Conservation (phyloP, 1,140 invertebrate species). For the Muscidifurax raptorellus region DNA sequence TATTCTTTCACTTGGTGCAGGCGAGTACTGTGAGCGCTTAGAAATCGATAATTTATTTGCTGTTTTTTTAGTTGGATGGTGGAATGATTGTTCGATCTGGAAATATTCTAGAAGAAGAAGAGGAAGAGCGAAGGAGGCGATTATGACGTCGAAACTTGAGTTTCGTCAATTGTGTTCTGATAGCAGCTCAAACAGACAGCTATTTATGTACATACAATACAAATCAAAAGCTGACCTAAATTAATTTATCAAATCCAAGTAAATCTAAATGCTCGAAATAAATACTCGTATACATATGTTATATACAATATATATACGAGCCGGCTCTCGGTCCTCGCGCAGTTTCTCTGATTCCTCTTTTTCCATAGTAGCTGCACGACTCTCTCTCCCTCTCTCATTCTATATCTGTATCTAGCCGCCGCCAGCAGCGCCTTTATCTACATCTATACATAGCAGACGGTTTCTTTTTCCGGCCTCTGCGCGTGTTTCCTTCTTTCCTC, state of each 20-base stretch:
- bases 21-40: no score
- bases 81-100: no score
- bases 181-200: no score
- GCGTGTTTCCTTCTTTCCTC: not conserved
- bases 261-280: not conserved
- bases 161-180: no score
- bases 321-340: not conserved
- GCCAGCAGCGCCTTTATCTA: not conserved
- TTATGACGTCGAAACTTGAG: no score
- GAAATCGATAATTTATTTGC: no score
- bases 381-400: not conserved
- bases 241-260: not conserved
- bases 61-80: no score
- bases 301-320: no score
- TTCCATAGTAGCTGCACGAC: not conserved
- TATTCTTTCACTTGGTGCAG: no score
- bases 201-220: no score
- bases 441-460: not conserved
- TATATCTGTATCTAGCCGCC: not conserved
- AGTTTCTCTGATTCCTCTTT: not conserved
- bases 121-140: no score
- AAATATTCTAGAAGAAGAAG: no score
- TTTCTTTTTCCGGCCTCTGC: not conserved
- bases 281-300: not conserved
- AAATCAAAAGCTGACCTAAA: not conserved